These are phyloP conservation scores for Chelonoidis abingdonii DNA, from an alignment of 2,113 vertebrate genomes.

Conservation along the genomic window DNA sequence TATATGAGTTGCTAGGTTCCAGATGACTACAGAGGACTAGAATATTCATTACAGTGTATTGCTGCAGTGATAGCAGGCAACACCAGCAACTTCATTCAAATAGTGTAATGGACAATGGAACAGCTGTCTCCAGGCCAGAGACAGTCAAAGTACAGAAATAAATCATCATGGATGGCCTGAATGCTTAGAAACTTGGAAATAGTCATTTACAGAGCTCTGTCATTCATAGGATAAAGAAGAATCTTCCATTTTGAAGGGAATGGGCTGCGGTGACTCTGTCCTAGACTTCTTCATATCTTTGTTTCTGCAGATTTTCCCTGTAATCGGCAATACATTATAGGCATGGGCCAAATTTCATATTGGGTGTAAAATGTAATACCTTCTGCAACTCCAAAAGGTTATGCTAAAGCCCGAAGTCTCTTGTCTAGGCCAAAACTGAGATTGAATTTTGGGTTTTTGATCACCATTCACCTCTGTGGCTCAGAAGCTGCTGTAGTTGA, in stretches of 20 bases:
- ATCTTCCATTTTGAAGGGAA: constrained; percentile 5
- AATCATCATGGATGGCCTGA: not conserved
- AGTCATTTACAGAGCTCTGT: not conserved
- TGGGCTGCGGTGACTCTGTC: not conserved
- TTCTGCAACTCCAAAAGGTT: not conserved
- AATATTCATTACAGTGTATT: not conserved
- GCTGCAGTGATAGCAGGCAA: not conserved
- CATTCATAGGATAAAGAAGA: not conserved
- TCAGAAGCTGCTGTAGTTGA: not conserved
- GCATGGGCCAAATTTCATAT: not conserved
- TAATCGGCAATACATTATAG: not conserved
- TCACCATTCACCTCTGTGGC: not conserved
- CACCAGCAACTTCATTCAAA: no score
- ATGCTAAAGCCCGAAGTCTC: not conserved
- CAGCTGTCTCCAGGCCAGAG: not conserved
- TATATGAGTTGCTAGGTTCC: not conserved
- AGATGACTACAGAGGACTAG: not conserved
- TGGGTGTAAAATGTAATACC: not conserved
- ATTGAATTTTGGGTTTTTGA: not conserved
- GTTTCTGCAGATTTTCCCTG: not conserved
- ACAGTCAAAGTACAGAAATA: constrained; percentile 6
- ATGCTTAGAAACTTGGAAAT: not conserved
- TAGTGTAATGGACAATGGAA: not conserved
- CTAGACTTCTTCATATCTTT: not conserved
- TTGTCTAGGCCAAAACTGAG: not conserved